Percentiles rank a stretch among this genome's conserved stretches.
phyloP scores from a whole-genome alignment of 30 jellyfish, hydroid and myxozoan species.

The Aurelia sp. region DNA sequence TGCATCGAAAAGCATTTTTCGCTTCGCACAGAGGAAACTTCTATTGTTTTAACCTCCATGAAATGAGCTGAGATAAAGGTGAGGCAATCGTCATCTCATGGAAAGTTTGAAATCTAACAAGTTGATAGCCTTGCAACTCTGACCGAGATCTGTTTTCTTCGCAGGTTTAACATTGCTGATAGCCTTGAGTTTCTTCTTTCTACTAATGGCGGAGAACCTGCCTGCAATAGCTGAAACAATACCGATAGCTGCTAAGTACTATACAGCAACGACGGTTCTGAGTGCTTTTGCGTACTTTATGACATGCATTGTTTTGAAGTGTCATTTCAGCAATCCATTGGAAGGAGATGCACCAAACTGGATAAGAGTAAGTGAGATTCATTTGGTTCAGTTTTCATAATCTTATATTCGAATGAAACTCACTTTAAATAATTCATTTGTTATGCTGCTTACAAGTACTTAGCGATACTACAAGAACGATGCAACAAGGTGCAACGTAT shows the following conservation, averaged over 20 bases:
- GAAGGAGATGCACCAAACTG: slow-evolving; percentile 85
- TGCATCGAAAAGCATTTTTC: too few relatives aligned
- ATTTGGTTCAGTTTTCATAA: too few relatives aligned
- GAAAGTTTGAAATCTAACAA: too few relatives aligned
- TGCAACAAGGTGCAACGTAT: too few relatives aligned
- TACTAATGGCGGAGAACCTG: slow-evolving; percentile 80
- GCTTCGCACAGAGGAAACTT: too few relatives aligned
- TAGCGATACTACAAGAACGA: too few relatives aligned
- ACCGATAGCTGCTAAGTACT: slow-evolving; percentile 80
- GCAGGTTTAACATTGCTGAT: slow-evolving; percentile 75
- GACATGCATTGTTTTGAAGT: slow-evolving; percentile 78
- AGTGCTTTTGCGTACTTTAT: slow-evolving; percentile 81
- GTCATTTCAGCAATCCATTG: slow-evolving; percentile 79
- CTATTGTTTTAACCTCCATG: too few relatives aligned
- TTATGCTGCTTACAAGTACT: too few relatives aligned
- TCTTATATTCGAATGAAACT: too few relatives aligned
- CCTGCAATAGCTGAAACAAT: slow-evolving; percentile 75
- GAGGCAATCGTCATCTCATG: too few relatives aligned
- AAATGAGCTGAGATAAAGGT: too few relatives aligned
- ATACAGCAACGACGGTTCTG: slow-evolving; percentile 70
- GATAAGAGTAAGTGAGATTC: slow-evolving; percentile 58
- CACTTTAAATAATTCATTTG: too few relatives aligned
- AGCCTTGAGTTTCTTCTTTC: slow-evolving; percentile 84
- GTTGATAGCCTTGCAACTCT: not conserved
- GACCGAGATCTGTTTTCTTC: not conserved